phyloP scores from a whole-genome alignment of 2,113 vertebrate species.

The Ariopsis seemanni region DNA sequence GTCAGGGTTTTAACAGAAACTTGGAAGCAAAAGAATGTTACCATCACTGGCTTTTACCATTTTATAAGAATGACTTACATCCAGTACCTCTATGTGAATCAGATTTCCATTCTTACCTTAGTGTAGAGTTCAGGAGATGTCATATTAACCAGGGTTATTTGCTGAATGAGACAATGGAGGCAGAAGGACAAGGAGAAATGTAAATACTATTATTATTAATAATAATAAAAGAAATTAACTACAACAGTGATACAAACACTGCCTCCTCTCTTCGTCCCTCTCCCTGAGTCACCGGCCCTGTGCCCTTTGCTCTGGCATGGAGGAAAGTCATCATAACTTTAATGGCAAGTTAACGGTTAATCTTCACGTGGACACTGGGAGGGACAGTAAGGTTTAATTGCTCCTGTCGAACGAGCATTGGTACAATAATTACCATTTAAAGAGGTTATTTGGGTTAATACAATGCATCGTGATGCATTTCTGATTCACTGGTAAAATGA shows the following conservation, averaged over 20 bases:
- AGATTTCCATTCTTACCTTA: slow-evolving; percentile 33
- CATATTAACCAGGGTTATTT: slow-evolving; percentile 27
- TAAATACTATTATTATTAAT: not conserved
- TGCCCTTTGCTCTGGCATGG: slow-evolving; percentile 72
- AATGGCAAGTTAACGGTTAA: slow-evolving; percentile 76
- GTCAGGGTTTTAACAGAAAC: not conserved
- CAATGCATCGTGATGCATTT: not conserved
- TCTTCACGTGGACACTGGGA: slow-evolving; percentile 49
- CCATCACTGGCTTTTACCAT: not conserved
- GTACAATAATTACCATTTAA: not conserved
- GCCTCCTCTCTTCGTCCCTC: slow-evolving; percentile 24
- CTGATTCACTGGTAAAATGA: not conserved
- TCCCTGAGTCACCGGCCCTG: slow-evolving; percentile 22
- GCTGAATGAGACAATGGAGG: not conserved
- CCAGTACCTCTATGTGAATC: not conserved
- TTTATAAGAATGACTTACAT: not conserved
- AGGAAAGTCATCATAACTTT: slow-evolving; percentile 39
- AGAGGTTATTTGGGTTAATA: not conserved
- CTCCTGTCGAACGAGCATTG: not conserved
- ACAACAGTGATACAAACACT: slow-evolving; percentile 2
- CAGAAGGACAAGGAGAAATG: not conserved
- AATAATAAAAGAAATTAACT: not conserved
- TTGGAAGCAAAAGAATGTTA: not conserved
- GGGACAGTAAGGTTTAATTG: slow-evolving; percentile 19
- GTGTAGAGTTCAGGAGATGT: slow-evolving; percentile 50